Evolutionary conservation across 2,888 invertebrate genomes (phyloP), one percentile per base, ranked within the genome.

Genomic region (Heteromurus nitidus): DNA sequence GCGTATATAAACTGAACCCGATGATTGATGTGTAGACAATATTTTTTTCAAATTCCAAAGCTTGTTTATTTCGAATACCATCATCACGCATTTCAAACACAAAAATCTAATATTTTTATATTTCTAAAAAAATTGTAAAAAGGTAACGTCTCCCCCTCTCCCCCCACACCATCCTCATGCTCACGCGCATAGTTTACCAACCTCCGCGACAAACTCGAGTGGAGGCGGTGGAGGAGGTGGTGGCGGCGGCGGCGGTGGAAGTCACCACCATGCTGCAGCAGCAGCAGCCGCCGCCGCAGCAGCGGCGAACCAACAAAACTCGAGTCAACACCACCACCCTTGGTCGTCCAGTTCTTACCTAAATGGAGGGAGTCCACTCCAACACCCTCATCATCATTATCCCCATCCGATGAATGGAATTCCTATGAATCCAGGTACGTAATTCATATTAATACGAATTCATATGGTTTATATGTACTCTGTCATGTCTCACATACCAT

Each of bases 111-210:
- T n/a, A n/a, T n/a, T n/a, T 36, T 36, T 7, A 13, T 13, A 36
- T 36, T 36, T 36, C 36, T 36, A 36, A 36, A 36, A 36, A 36
- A 36, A 36, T 7, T 9, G 13, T 36, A n/a, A n/a, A n/a, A n/a
- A 84, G 82, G 84, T 84, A 68, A 84, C 84, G 28, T 80, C 83
- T 20, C 83, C 85, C 16, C 82, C 84, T 22, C 82, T 82, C 24
- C 83, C 83, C 30, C 83, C 85, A 16, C 85, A 85, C 69, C 85
- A 84, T 72, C 83, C 83, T 24, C 85, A 85, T 47, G 82, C 84
- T 64, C 85, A 85, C 50, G 92, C 93, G 26, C 96, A 96, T 90
- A 95, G 96, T 89, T 94, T 94, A 85, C 94, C 94, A 1, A 84
- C 89, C 31, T 83, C 84, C 11, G 75, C 82, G 28, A 83, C 74